Evolutionary conservation across 2,113 vertebrate species (phyloP), one percentile per base, ranked within the genome.

Genomic region (Colaptes auratus): DNA sequence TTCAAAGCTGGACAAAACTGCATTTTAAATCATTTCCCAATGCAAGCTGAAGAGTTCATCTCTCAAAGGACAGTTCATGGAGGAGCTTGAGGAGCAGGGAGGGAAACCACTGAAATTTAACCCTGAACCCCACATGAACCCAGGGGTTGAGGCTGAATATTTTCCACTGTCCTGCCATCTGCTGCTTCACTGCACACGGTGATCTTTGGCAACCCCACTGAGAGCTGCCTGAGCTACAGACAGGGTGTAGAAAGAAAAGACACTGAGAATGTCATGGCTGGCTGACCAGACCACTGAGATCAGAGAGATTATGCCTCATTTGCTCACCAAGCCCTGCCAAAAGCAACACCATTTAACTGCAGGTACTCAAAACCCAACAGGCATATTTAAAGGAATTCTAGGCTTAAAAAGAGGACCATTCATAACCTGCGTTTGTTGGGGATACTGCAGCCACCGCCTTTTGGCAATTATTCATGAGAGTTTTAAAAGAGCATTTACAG

Each of bases 301-400:
- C 98, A 97, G 97, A 98, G 97, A 97, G 96, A 98, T 97, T 97
- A 97, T 91, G 95, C 97, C 97, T 98, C 98, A 98, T 98, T 98
- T 97, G 95, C 97, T 98, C 92, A 96, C 96, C 89, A 82, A 88
- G 95, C 74, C 94, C 90, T 97, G 98, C 98, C 98, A 98, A 98
- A 97, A 98, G 95, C 97, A 98, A 98, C 97, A 97, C 94, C 65
- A 96, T 96, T 98, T 98, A 98, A 97, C 98, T 97, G 98, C 97
- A 98, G 98, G 98, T 98, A 98, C 97, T 98, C 97, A 95, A 94
- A 96, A 96, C 90, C 85, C 96, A 97, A 96, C 89, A 94, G 96
- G 95, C 97, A 93, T 87, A 96, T 96, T 96, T 97, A 95, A 97
- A 96, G 91, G 90, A 97, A 97, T 95, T 96, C 75, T 56, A 66